Conservation (phyloP, 2,888 invertebrate species). For the Pecten maximus region DNA sequence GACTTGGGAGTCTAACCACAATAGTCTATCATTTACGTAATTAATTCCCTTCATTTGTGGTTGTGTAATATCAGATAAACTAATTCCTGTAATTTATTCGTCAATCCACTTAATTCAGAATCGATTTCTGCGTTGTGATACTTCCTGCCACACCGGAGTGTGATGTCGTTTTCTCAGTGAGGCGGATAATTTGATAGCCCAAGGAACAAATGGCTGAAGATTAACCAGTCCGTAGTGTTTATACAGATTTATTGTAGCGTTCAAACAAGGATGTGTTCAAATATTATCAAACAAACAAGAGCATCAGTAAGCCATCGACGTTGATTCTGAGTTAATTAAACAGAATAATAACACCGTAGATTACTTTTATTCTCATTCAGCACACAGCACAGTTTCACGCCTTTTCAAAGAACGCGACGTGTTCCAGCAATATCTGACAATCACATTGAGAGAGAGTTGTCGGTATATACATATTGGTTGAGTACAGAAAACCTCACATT, state of each 20-base stretch:
- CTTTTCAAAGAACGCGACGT: slow-evolving; percentile 2
- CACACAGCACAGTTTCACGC: slow-evolving; percentile 25
- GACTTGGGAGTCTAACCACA: not conserved
- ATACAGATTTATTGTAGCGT: slow-evolving; percentile 29
- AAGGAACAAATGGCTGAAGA: slow-evolving; percentile 13
- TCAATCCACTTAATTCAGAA: slow-evolving; percentile 24
- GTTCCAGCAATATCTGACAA: not conserved
- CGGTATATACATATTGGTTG: not conserved
- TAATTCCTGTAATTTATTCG: slow-evolving; percentile 26
- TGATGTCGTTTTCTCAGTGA: slow-evolving; percentile 30
- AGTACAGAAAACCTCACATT: not conserved
- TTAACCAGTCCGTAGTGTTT: not conserved
- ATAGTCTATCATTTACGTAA: slow-evolving; percentile 40
- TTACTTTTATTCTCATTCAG: not conserved
- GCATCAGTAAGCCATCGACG: not conserved
- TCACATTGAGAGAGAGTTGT: not conserved
- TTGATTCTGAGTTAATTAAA: slow-evolving; percentile 18
- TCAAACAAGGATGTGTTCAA: slow-evolving; percentile 33
- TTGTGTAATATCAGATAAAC: slow-evolving; percentile 40
- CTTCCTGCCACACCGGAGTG: slow-evolving; percentile 1
- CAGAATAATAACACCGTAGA: not conserved
- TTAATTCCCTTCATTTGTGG: slow-evolving; percentile 43
- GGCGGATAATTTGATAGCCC: slow-evolving; percentile 20
- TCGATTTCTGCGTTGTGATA: slow-evolving; percentile 13
- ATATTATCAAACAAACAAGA: slow-evolving; percentile 33